Evolutionary conservation across 2,797 vertebrate genomes (phyloP).

Genomic region (Myotis daubentonii): DNA sequence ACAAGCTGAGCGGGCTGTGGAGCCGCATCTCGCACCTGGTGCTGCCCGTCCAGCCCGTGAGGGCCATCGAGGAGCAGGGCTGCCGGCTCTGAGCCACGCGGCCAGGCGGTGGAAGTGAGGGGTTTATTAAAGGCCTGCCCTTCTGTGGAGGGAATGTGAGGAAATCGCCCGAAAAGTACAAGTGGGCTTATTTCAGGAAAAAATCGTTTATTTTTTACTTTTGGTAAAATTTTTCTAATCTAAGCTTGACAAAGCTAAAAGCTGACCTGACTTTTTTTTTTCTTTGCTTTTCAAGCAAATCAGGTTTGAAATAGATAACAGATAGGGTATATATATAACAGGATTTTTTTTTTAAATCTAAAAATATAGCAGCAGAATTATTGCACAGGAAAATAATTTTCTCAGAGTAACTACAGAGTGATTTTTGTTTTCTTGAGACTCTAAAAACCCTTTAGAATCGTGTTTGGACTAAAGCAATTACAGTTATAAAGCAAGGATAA

Average conservation of each 20-base stretch:
- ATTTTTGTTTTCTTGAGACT: constrained; percentile 26
- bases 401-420: not conserved
- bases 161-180: not conserved
- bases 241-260: constrained; percentile 47
- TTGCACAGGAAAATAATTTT: constrained; percentile 3
- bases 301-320: not conserved
- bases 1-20: constrained; percentile 95
- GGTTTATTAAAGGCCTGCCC: not conserved
- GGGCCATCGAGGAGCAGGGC: constrained; percentile 84
- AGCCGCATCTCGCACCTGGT: constrained; percentile 95
- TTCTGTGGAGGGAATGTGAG: not conserved
- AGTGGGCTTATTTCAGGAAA: constrained; percentile 7
- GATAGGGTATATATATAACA: not conserved
- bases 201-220: not conserved
- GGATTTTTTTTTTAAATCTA: not conserved
- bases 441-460: not conserved
- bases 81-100: constrained; percentile 80
- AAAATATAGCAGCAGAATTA: not conserved
- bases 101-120: fast-evolving
- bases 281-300: constrained; percentile 53
- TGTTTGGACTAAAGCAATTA: constrained; percentile 1
- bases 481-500: not conserved
- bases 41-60: constrained; percentile 89
- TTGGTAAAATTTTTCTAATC: constrained; percentile 55
- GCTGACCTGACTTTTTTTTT: not conserved